Evolutionary conservation across 2,797 vertebrate genomes (phyloP), one percentile per base, ranked within the genome.

Genomic region (Cyprinella venusta): DNA sequence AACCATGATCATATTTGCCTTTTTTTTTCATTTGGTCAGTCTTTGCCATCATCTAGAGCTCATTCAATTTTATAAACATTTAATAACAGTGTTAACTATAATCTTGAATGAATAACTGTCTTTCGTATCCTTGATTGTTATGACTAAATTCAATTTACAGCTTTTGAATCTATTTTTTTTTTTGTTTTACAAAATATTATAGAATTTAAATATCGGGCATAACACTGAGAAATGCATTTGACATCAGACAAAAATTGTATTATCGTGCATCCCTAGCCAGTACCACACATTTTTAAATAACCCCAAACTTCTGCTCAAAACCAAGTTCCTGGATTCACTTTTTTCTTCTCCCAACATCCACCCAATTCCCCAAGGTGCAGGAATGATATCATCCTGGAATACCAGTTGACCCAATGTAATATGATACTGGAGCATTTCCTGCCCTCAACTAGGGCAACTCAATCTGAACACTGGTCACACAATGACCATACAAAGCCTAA

Each of bases 341-440:
- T 67, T 42, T n/a, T 48, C 8, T 59, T 80, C 33, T 78, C 8
- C 69, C 33, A 76, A n/a, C 26, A 54, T 69, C 71, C 45, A 54
- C 26, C 68, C 33, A 36, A 30, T 68, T 84, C 48, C 48, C 61
- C 52, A 26, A 36, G 26, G 40, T 54, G 72, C 76, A 15, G 72
- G 52, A 56, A 88, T 88, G 82, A 88, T 81, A 80, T 88, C 86
- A 88, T 86, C 82, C 26, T 48, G 82, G 78, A 74, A 82, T 87
- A 88, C 80, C 85, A 85, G 87, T 80, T 88, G 86, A 89, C 80
- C 76, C 71, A 48, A 79, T 33, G 82, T 81, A 89, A 89, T 68
- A 36, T 79, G 87, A 89, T 84, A 86, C 56, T 42, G 45, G 50
- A 64, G 48, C 82, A 80, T 80, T 42, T 76, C 80, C 79, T 71